Percentiles rank a stretch among this genome's conserved stretches.
Evolutionary conservation across 2,113 vertebrate genomes (phyloP).

Genomic region (Gallinago jamesoni): DNA sequence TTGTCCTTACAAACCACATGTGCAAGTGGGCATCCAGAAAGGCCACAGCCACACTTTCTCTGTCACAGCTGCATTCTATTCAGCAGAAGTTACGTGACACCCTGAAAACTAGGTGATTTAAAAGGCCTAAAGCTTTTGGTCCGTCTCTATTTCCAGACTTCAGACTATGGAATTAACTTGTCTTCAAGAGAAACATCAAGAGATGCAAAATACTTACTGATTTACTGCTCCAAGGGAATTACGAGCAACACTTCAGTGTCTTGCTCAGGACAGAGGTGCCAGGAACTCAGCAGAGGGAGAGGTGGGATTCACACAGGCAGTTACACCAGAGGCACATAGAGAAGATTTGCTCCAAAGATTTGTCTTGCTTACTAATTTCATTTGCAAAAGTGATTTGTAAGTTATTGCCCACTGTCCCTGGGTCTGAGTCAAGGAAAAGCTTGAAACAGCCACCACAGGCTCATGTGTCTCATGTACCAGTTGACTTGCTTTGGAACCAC

Average conservation of each 20-base stretch:
- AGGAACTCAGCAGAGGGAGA: background rate
- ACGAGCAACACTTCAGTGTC: background rate
- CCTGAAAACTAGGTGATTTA: background rate
- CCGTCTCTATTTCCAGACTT: background rate
- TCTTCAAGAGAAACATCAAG: background rate
- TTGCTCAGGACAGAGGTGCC: background rate
- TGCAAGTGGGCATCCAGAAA: background rate
- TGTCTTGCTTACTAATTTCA: background rate
- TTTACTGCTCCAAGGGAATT: background rate
- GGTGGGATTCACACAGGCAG: background rate
- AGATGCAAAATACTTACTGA: background rate
- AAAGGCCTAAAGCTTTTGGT: background rate
- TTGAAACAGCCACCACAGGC: background rate
- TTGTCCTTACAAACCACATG: background rate
- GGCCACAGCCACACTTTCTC: background rate
- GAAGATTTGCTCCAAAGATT: background rate
- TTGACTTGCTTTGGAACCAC: background rate
- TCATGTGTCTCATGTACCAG: accelerated
- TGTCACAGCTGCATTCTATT: background rate
- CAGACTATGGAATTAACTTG: background rate
- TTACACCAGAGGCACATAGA: background rate
- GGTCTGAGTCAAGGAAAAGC: background rate
- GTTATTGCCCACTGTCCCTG: background rate
- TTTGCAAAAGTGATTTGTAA: background rate
- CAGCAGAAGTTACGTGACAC: background rate